Percentiles rank a stretch among this genome's conserved stretches.
These are phyloP conservation scores for Nylanderia fulva DNA, from an alignment of 1,140 invertebrate species.

Conservation along the genomic window DNA sequence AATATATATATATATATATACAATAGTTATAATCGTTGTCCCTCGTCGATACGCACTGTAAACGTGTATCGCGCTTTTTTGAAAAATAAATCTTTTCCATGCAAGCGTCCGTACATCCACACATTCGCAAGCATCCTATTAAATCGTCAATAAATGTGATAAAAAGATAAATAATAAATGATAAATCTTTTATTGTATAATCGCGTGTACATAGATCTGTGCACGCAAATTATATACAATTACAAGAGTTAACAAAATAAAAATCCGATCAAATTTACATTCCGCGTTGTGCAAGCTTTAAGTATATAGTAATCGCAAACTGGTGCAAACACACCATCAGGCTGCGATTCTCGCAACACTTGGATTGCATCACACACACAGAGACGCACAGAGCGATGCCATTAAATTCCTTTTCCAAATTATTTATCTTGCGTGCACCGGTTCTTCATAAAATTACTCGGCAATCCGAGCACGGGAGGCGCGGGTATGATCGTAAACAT, in stretches of 20 bases:
- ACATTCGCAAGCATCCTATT: background rate
- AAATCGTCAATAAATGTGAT: slow-evolving; percentile 17
- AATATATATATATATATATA: too few species aligned
- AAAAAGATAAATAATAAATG: background rate
- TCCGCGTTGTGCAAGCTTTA: slow-evolving; percentile 22
- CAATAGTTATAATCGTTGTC: slow-evolving; percentile 83
- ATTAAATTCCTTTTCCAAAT: slow-evolving; percentile 34
- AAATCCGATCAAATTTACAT: slow-evolving; percentile 27
- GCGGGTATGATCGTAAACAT: slow-evolving; percentile 42
- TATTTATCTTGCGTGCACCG: slow-evolving; percentile 38
- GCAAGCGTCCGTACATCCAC: slow-evolving; percentile 59
- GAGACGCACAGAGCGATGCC: too few species aligned
- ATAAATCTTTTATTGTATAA: slow-evolving; percentile 9
- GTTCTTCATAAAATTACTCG: slow-evolving; percentile 42
- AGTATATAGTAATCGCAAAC: too few species aligned
- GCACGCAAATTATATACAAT: background rate
- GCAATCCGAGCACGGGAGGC: slow-evolving; percentile 24
- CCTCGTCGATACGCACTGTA: slow-evolving; percentile 82
- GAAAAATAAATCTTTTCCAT: slow-evolving; percentile 84
- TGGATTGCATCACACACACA: slow-evolving; percentile 38
- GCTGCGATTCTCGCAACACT: slow-evolving; percentile 5
- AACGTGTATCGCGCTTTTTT: slow-evolving; percentile 84
- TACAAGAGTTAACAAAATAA: background rate
- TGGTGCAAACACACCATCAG: background rate
- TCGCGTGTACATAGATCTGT: background rate